A percentile compares a stretch with the other conserved stretches of the same genome.
phyloP scores from a whole-genome alignment of 2,113 vertebrate species.

The Bubo scandiacus region DNA sequence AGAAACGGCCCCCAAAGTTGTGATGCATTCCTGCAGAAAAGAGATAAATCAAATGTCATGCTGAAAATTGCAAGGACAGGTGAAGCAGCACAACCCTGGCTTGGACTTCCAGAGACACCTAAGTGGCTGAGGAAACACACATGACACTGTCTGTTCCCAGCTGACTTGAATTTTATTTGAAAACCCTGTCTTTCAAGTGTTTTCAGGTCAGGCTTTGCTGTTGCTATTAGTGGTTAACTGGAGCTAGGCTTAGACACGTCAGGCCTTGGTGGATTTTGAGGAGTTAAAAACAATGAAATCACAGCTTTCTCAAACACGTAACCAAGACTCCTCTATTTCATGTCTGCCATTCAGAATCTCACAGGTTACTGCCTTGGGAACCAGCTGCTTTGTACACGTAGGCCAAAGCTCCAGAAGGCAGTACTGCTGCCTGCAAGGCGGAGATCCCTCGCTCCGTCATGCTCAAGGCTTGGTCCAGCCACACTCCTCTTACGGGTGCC shows the following conservation, averaged over 20 bases:
- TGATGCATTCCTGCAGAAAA: not conserved
- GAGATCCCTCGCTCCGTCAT: accelerated
- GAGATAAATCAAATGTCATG: not conserved
- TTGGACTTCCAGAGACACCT: not conserved
- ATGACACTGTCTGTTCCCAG: not conserved
- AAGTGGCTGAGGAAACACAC: not conserved
- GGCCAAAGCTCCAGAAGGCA: not conserved
- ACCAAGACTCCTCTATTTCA: not conserved
- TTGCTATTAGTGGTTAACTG: not conserved
- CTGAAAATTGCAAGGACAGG: not conserved
- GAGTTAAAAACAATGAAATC: not conserved
- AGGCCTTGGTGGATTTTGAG: not conserved
- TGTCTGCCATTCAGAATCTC: not conserved
- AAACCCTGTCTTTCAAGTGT: not conserved
- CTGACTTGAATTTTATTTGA: not conserved
- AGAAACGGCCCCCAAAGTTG: not conserved
- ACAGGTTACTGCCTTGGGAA: not conserved
- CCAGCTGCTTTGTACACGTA: not conserved
- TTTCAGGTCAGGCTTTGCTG: not conserved
- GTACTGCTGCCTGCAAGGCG: not conserved
- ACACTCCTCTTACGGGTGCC: accelerated
- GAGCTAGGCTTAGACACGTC: not conserved
- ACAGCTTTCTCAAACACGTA: not conserved
- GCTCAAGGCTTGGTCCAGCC: not conserved
- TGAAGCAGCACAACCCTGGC: not conserved